Evolutionary conservation across 1,140 invertebrate species (phyloP).

Genomic region (Drosophila athabasca): DNA sequence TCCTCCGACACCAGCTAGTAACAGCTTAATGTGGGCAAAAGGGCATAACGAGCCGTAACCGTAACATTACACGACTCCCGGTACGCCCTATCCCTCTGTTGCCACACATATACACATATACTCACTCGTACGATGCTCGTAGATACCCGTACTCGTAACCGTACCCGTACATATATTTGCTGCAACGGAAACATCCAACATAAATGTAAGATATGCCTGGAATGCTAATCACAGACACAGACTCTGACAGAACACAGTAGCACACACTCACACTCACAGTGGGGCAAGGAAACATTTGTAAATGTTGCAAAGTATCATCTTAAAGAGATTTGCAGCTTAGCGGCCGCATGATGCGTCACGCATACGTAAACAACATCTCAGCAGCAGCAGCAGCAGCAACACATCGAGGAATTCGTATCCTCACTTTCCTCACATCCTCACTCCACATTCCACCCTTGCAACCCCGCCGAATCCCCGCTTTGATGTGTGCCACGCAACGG

Average conservation of each 20-base stretch:
- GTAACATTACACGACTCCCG: conserved; percentile 74
- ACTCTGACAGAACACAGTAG: conserved; percentile 5
- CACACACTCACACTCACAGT: conserved; percentile 30
- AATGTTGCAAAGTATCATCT: conserved; percentile 82
- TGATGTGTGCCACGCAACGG: conserved; percentile 60
- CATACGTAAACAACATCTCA: conserved; percentile 72
- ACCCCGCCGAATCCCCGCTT: conserved; percentile 22
- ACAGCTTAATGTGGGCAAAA: conserved; percentile 65
- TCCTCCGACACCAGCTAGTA: conserved; percentile 35
- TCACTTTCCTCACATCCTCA: neutral
- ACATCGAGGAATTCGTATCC: conserved; percentile 24
- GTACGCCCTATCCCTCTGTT: neutral
- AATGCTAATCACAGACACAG: conserved; percentile 76
- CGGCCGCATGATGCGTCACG: conserved; percentile 76
- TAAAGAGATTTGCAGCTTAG: conserved; percentile 82
- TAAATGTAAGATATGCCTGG: conserved; percentile 80
- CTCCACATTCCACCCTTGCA: neutral
- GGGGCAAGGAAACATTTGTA: conserved; percentile 76
- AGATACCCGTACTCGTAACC: conserved; percentile 1
- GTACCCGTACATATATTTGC: conserved; percentile 52
- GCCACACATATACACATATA: neutral
- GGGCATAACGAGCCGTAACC: conserved; percentile 79
- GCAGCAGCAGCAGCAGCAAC: conserved; percentile 4
- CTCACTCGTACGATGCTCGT: neutral
- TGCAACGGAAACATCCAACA: conserved; percentile 81